phyloP scores from a whole-genome alignment of 30 jellyfish, hydroid and myxozoan species.

The Hydractinia symbiolongicarpus region DNA sequence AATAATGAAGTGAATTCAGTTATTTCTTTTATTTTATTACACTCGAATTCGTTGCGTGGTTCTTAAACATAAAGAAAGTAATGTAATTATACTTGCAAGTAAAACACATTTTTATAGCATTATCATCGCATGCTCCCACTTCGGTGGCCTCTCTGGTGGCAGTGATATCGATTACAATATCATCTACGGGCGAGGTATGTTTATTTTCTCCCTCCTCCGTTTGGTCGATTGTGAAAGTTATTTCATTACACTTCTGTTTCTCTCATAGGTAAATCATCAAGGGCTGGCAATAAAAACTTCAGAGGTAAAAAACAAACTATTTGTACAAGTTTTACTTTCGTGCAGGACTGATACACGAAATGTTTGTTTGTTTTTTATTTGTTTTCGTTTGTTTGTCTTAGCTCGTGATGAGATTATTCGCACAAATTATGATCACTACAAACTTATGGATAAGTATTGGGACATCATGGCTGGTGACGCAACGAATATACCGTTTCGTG shows the following conservation, averaged over 20 bases:
- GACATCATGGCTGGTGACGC: slow-evolving; percentile 86
- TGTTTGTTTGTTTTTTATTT: neutral
- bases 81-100: too few relatives aligned
- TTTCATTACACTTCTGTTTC: neutral
- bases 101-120: slow-evolving; percentile 33
- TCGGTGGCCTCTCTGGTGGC: slow-evolving; percentile 88
- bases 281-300: slow-evolving; percentile 74
- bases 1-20: too few relatives aligned
- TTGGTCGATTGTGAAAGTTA: neutral
- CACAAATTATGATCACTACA: slow-evolving; percentile 62
- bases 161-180: slow-evolving; percentile 72
- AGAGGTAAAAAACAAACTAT: slow-evolving; percentile 33
- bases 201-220: neutral
- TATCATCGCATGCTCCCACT: slow-evolving; percentile 76
- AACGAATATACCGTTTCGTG: slow-evolving; percentile 47
- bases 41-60: too few relatives aligned
- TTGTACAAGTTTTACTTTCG: neutral
- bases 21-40: too few relatives aligned
- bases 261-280: slow-evolving; percentile 64
- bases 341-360: neutral
- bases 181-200: slow-evolving; percentile 78
- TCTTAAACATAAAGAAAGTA: too few relatives aligned
- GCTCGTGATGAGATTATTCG: slow-evolving; percentile 83
- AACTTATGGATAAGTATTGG: slow-evolving; percentile 36
- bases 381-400: neutral